Conservation (phyloP, 2,888 invertebrate species). For the Apamea epomidion region DNA sequence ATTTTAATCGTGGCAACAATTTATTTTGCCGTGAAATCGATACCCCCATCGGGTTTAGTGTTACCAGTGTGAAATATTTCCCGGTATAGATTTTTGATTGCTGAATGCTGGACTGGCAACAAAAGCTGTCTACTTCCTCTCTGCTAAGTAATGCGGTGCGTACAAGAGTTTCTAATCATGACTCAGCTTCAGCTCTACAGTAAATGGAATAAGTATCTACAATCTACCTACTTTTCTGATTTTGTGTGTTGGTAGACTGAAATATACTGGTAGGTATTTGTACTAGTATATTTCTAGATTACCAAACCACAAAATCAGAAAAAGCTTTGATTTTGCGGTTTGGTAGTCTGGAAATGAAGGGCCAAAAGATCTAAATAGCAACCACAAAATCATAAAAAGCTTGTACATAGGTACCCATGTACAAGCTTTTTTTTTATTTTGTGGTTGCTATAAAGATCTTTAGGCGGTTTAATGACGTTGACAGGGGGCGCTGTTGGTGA, state of each 20-base stretch:
- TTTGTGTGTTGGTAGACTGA: background rate
- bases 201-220: conserved; percentile 12
- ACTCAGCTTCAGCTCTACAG: conserved; percentile 38
- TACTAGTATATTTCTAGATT: background rate
- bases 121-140: conserved; percentile 55
- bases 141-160: conserved; percentile 55
- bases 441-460: too few relatives aligned
- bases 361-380: background rate
- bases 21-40: conserved; percentile 84
- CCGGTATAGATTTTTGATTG: conserved; percentile 58
- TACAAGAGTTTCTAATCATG: conserved; percentile 59
- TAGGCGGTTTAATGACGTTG: too few relatives aligned
- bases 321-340: too few relatives aligned
- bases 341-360: too few relatives aligned
- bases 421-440: too few relatives aligned
- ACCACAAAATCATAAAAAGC: background rate
- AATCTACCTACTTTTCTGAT: background rate
- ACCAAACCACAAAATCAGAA: background rate
- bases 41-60: conserved; percentile 68
- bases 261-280: background rate
- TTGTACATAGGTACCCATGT: too few relatives aligned
- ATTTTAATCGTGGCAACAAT: conserved; percentile 85
- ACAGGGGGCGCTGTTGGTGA: too few relatives aligned
- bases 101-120: conserved; percentile 52
- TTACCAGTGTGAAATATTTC: conserved; percentile 64